Conservation (phyloP, 2,797 vertebrate genomes). For the Phataginus tricuspis region DNA sequence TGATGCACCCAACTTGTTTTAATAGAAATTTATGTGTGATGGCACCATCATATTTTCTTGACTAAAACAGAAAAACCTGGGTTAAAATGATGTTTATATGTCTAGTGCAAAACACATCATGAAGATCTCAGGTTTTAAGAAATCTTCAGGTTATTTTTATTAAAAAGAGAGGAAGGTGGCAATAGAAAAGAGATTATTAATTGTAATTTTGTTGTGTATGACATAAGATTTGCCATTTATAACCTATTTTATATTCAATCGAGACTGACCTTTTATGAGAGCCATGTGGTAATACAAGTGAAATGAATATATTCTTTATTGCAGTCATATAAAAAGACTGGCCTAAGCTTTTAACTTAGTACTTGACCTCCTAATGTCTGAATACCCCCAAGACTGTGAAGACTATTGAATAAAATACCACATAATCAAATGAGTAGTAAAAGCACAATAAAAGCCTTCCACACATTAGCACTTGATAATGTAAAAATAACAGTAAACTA, state of each 20-base stretch:
- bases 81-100: constrained; percentile 66
- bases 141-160: constrained; percentile 73
- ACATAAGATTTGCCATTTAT: constrained; percentile 83
- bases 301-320: constrained; percentile 86
- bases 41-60: constrained; percentile 72
- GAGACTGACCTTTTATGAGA: constrained; percentile 85
- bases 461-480: constrained; percentile 74
- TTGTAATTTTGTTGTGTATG: constrained; percentile 83
- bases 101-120: constrained; percentile 25
- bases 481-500: constrained; percentile 69
- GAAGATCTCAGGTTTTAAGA: constrained; percentile 66
- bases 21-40: constrained; percentile 77
- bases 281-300: constrained; percentile 83
- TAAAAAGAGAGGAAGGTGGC: constrained; percentile 73
- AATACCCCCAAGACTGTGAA: constrained; percentile 80
- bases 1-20: constrained; percentile 77
- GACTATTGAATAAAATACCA: constrained; percentile 68
- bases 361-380: constrained; percentile 82
- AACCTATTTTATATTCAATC: constrained; percentile 83
- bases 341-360: constrained; percentile 82
- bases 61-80: constrained; percentile 76
- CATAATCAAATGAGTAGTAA: constrained; percentile 75
- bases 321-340: constrained; percentile 84
- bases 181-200: constrained; percentile 83
- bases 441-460: constrained; percentile 76